A percentile compares a stretch with the other conserved stretches of the same genome.
These are phyloP conservation scores for Lacanobia wlatinum DNA, from an alignment of 2,888 invertebrate species.

Conservation along the genomic window DNA sequence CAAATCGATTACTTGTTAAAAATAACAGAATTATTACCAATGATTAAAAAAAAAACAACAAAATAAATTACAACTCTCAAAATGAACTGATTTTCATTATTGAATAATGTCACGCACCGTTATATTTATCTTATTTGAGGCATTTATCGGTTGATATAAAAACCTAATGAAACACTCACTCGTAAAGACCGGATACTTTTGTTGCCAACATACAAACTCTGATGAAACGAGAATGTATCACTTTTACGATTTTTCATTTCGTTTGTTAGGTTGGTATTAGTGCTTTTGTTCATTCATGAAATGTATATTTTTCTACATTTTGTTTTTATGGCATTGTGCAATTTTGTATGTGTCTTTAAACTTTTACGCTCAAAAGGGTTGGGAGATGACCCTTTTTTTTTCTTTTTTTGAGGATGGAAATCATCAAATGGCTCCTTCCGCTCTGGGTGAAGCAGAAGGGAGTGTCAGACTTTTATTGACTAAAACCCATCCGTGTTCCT, in stretches of 20 bases:
- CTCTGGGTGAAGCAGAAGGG: no score
- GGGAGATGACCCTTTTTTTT: fast-evolving
- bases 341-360: conserved; percentile 1
- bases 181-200: conserved; percentile 37
- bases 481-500: no score
- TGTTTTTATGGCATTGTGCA: conserved; percentile 8
- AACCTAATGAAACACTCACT: conserved; percentile 20
- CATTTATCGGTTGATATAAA: conserved; percentile 11
- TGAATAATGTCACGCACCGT: no score
- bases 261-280: conserved; percentile 7
- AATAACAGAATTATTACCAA: no score
- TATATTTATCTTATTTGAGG: no score
- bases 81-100: no score
- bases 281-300: not conserved
- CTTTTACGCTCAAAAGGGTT: not conserved
- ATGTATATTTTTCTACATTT: conserved; percentile 6
- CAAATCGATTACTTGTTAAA: no score
- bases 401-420: no score
- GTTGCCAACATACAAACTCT: conserved; percentile 32
- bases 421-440: no score
- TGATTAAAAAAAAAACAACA: no score
- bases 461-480: no score
- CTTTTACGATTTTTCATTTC: conserved; percentile 45
- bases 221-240: conserved; percentile 21
- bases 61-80: no score